Base-by-base conservation (phyloP, 2,797 vertebrate genomes). In the Pipistrellus pygmaeus region DNA sequence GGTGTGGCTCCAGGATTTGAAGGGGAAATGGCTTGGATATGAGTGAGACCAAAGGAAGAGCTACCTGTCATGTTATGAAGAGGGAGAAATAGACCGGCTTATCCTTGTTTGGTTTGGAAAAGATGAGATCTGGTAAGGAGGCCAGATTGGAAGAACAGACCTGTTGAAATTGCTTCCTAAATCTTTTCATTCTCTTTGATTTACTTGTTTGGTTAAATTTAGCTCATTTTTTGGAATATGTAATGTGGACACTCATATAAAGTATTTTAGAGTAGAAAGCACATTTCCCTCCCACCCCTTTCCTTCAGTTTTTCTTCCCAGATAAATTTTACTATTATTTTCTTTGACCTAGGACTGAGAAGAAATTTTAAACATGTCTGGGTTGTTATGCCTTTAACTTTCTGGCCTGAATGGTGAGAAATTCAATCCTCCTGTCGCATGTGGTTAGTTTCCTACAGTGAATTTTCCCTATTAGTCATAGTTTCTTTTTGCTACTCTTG, bases 381-480 rank as follows among this genome's bases (percentile, higher is more conserved):
- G 41, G 69, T 15, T 82, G 78, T 82, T 90, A 23, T 78, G 90
- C 64, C 81, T 83, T 82, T 87, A 93, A 48, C 82, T 91, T 69
- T 84, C 66, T 80, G 71, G 90, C 80, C 69, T 53, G 66, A 60
- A 94, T 88, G 57, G 57, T 96, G 80, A 97, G 93, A 93, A 97
- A 95, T 78, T 11, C 23, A 91, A 91, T 92, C 94, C 90, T 92
- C 62, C 82, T 83, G 21, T 51, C 82, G 88, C 44, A 2, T 66
- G 93, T 66, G 93, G 90, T 94, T 92, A 73, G 53, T 96, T 92
- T 94, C 90, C 93, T 86, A 55, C 68, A 73, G 13, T 86, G 89
- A 78, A 62, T 85, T 95, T 92, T 94, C 93, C 62, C 86, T 64
- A 8, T 90, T 94, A 93, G 82, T 94, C 94, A 96, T 64, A 75